phyloP scores from a whole-genome alignment of 2,888 invertebrate genomes.

The Rotaria magnacalcarata region DNA sequence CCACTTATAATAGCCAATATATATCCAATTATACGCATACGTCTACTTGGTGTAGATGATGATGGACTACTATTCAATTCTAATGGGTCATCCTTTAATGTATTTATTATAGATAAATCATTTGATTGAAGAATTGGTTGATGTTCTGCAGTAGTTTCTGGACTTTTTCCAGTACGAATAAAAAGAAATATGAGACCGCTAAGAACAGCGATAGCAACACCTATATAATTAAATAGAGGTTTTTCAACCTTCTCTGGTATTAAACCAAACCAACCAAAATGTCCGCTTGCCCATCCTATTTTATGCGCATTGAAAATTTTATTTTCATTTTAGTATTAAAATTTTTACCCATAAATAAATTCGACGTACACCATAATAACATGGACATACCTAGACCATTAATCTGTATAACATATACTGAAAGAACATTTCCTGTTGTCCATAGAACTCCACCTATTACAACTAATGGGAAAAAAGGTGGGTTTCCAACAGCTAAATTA shows the following conservation, averaged over 20 bases:
- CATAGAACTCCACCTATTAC: conserved; percentile 62
- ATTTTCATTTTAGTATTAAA: not conserved
- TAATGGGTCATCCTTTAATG: not conserved
- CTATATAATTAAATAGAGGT: conserved; percentile 53
- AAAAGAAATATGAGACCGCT: conserved; percentile 54
- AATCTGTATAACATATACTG: conserved; percentile 60
- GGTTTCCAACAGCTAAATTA: conserved; percentile 53
- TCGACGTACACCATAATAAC: conserved; percentile 61
- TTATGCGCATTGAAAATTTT: not conserved
- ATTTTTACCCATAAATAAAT: conserved; percentile 56
- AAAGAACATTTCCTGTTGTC: conserved; percentile 57
- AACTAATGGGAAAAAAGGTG: conserved; percentile 60
- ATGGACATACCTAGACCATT: conserved; percentile 61
- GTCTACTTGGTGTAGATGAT: not conserved
- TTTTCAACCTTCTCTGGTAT: conserved; percentile 52
- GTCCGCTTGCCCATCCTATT: conserved; percentile 48
- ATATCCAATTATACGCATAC: conserved; percentile 51
- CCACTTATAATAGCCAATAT: conserved; percentile 59
- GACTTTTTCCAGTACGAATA: conserved; percentile 49
- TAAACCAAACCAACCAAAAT: conserved; percentile 58
- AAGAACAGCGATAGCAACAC: conserved; percentile 52
- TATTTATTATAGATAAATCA: not conserved
- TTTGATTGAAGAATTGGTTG: not conserved
- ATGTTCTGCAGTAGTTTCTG: not conserved
- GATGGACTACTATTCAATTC: not conserved